Percentiles rank a stretch among this genome's conserved stretches.
These are phyloP conservation scores for Brachionus plicatilis DNA, from an alignment of 1,140 invertebrate species.

Conservation along the genomic window DNA sequence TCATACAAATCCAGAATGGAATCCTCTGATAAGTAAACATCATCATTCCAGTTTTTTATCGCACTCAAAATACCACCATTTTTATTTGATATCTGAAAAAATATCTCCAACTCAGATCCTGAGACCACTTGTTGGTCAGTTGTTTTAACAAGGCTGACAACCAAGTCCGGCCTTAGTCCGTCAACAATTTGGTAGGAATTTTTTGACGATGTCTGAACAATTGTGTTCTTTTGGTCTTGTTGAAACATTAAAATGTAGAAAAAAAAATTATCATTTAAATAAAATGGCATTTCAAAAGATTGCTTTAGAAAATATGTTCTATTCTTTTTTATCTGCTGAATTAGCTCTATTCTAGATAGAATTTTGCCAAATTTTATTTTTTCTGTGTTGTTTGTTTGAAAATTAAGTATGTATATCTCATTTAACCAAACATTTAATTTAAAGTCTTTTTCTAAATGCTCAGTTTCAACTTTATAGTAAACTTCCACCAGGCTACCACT, in stretches of 20 bases:
- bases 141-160: background rate
- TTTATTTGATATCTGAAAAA: background rate
- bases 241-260: background rate
- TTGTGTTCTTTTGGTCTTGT: background rate
- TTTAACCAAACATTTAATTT: background rate
- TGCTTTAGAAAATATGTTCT: background rate
- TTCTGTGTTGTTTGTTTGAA: background rate
- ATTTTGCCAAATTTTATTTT: background rate
- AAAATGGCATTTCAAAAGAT: background rate
- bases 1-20: background rate
- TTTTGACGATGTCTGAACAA: background rate
- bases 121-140: background rate
- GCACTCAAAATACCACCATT: background rate
- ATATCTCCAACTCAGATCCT: background rate
- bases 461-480: background rate
- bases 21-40: background rate
- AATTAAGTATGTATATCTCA: background rate
- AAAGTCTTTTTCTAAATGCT: background rate
- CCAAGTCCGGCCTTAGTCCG: background rate
- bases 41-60: background rate
- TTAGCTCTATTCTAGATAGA: background rate
- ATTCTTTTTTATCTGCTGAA: background rate
- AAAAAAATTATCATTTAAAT: background rate
- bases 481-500: background rate
- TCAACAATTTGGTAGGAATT: background rate